These are phyloP conservation scores for Littorina saxatilis DNA, from an alignment of 1,140 invertebrate genomes.

Conservation along the genomic window DNA sequence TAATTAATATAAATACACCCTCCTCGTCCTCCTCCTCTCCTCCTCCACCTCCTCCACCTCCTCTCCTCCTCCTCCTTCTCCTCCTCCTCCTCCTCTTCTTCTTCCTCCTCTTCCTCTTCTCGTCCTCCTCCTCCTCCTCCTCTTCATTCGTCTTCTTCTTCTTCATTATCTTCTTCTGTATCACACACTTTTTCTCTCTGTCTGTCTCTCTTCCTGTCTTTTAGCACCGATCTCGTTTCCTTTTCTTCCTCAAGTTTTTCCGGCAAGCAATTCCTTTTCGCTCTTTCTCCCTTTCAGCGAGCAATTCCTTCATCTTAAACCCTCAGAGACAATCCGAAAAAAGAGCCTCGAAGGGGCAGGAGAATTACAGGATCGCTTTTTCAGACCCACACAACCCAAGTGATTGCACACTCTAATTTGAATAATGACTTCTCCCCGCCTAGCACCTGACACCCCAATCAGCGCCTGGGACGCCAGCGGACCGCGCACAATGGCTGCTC, in stretches of 20 bases:
- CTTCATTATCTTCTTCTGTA: not conserved
- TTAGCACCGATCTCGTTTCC: not conserved
- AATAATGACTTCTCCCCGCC: conserved; percentile 28
- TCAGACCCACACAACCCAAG: not conserved
- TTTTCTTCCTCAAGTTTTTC: not conserved
- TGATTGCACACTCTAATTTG: conserved; percentile 18
- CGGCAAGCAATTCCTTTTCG: not conserved
- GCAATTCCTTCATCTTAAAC: too few relatives aligned
- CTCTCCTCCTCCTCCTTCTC: too few relatives aligned
- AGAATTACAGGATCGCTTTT: too few relatives aligned
- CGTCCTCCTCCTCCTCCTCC: not conserved
- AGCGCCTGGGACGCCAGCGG: not conserved
- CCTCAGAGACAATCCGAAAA: not conserved
- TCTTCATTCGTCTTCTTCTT: not conserved
- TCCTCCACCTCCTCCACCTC: too few relatives aligned
- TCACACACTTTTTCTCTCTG: too few relatives aligned
- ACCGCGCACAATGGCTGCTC: conserved; percentile 16
- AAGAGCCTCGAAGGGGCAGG: too few relatives aligned
- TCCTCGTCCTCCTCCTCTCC: not conserved
- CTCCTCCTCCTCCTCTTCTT: not conserved
- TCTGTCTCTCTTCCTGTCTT: not conserved
- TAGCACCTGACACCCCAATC: conserved; percentile 26
- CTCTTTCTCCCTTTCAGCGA: not conserved
- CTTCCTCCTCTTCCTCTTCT: not conserved
- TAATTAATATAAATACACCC: too few relatives aligned